Conservation (phyloP, 2,888 invertebrate genomes). For the Pseudeuparius sepicola region DNA sequence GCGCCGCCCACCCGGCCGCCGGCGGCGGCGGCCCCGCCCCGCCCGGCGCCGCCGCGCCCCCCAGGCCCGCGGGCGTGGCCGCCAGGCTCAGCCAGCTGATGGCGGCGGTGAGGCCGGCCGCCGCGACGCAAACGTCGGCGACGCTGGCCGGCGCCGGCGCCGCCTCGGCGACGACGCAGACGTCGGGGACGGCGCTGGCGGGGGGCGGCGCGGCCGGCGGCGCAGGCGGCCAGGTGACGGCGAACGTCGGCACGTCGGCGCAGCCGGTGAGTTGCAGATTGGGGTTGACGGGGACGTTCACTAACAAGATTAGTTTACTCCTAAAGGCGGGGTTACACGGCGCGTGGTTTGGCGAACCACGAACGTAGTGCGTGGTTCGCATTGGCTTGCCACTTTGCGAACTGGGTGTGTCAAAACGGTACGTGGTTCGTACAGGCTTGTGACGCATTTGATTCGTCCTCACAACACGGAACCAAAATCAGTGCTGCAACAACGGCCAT, state of each 20-base stretch:
- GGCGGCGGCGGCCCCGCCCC: conserved; percentile 25
- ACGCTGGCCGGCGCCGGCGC: conserved; percentile 28
- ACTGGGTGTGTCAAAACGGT: too few species aligned
- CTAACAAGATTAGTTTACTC: too few species aligned
- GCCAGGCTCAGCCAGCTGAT: conserved; percentile 2
- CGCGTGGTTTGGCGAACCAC: too few species aligned
- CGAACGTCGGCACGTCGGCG: conserved; percentile 36
- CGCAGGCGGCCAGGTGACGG: conserved; percentile 40
- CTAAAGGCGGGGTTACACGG: too few species aligned
- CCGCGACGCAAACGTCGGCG: conserved; percentile 36
- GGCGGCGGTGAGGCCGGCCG: conserved; percentile 35
- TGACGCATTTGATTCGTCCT: too few species aligned
- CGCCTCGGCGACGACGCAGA: conserved; percentile 32
- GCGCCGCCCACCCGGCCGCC: conserved; percentile 41
- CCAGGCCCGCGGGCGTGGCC: conserved; percentile 39
- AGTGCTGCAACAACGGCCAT: too few species aligned
- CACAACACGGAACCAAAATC: too few species aligned
- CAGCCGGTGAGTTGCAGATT: conserved; percentile 31
- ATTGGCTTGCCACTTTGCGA: too few species aligned
- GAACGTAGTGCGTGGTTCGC: too few species aligned
- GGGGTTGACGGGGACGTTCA: too few species aligned
- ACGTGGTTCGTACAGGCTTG: too few species aligned
- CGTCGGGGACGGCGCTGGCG: conserved; percentile 34
- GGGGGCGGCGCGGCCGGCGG: conserved; percentile 36
- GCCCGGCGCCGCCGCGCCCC: conserved; percentile 36